These are phyloP conservation scores for Heteractis magnifica DNA, from an alignment of 92 coral and sea anemone species.

Conservation along the genomic window DNA sequence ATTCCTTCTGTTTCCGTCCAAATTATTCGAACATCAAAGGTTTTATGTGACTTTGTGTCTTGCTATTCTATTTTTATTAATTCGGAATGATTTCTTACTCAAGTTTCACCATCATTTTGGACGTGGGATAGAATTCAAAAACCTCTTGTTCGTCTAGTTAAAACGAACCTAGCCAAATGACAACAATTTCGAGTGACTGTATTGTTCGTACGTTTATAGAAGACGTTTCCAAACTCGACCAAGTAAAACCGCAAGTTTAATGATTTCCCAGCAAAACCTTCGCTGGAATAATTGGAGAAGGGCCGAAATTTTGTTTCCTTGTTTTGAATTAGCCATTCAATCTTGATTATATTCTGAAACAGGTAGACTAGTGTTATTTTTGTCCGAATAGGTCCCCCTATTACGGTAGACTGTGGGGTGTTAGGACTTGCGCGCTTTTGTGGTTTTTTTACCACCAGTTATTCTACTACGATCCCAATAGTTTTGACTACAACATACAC, in stretches of 20 bases:
- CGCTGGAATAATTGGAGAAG: constrained; percentile 14
- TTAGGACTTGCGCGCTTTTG: constrained; percentile 64
- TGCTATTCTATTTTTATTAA: constrained; percentile 20
- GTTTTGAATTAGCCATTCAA: constrained; percentile 15
- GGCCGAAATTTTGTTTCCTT: background rate
- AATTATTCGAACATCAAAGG: constrained; percentile 12
- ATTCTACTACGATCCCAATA: constrained; percentile 40
- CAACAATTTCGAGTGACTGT: constrained; percentile 25
- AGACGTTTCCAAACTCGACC: constrained; percentile 18
- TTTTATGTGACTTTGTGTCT: constrained; percentile 19
- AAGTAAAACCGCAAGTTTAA: constrained; percentile 5
- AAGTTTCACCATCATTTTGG: constrained; percentile 12
- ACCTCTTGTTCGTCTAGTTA: constrained; percentile 17
- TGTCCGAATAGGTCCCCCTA: constrained; percentile 14
- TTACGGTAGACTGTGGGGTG: constrained; percentile 31
- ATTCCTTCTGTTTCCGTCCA: constrained; percentile 36
- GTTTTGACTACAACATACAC: constrained; percentile 43
- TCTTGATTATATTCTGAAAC: constrained; percentile 11
- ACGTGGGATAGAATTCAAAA: background rate
- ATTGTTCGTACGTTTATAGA: constrained; percentile 31
- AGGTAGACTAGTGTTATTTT: constrained; percentile 21
- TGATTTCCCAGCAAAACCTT: constrained; percentile 20
- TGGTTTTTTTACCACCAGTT: constrained; percentile 78
- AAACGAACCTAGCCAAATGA: constrained; percentile 27
- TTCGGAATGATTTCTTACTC: constrained; percentile 20